These are phyloP conservation scores for Apamea anceps DNA, from an alignment of 2,888 invertebrate genomes.

Conservation along the genomic window DNA sequence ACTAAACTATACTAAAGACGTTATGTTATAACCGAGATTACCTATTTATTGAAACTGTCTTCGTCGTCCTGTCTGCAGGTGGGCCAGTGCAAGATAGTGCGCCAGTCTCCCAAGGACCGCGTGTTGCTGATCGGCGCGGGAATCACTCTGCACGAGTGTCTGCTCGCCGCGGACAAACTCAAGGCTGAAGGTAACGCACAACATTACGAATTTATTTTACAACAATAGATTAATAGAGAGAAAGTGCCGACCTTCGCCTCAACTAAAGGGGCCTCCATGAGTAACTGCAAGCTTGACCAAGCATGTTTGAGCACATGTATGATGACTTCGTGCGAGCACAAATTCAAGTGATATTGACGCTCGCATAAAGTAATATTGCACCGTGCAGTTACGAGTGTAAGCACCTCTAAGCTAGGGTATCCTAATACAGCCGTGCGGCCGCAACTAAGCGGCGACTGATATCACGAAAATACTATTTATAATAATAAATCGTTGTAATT, in stretches of 20 bases:
- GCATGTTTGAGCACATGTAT: too few species aligned
- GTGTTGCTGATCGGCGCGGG: constrained; percentile 98
- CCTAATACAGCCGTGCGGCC: too few species aligned
- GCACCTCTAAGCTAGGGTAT: too few species aligned
- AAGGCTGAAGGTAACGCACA: constrained; percentile 82
- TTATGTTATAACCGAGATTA: background rate
- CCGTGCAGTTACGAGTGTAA: too few species aligned
- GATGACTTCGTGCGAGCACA: background rate
- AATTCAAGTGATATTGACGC: background rate
- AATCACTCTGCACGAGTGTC: constrained; percentile 97
- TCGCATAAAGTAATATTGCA: background rate
- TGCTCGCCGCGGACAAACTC: constrained; percentile 95
- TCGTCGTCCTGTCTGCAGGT: constrained; percentile 81
- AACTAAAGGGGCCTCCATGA: background rate
- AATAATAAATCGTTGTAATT: background rate
- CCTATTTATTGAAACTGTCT: background rate
- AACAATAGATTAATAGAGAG: background rate
- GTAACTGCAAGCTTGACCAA: background rate
- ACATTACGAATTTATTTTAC: background rate
- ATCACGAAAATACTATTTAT: too few species aligned
- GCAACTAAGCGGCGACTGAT: background rate
- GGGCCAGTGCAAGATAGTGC: constrained; percentile 95
- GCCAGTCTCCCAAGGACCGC: constrained; percentile 93
- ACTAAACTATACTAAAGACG: too few species aligned
- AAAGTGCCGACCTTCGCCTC: background rate